These are phyloP conservation scores for Horisme vitalbata DNA, from an alignment of 2,888 invertebrate species.

Conservation along the genomic window DNA sequence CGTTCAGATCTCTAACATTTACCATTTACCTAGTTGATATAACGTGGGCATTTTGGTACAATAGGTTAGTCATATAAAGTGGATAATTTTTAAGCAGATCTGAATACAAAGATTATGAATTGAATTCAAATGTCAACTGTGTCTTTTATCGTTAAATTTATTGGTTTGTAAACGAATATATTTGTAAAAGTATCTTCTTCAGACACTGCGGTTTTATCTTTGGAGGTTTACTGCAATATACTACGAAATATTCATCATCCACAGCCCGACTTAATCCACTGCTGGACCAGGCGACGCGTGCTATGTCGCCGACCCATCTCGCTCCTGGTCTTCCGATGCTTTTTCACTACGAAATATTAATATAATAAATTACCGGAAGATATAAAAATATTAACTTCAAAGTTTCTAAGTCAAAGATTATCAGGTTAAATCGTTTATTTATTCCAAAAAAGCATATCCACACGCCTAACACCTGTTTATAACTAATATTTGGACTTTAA, in stretches of 20 bases:
- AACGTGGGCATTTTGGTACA: constrained; percentile 32
- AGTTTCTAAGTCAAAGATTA: constrained; percentile 7
- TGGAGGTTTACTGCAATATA: too few relatives aligned
- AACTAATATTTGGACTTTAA: constrained; percentile 29
- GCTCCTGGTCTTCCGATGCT: too few relatives aligned
- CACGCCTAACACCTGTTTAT: constrained; percentile 30
- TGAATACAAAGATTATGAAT: constrained; percentile 13
- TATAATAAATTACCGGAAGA: background rate
- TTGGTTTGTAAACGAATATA: background rate
- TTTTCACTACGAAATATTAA: too few relatives aligned
- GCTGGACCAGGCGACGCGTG: too few relatives aligned
- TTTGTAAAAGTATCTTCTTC: too few relatives aligned
- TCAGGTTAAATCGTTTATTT: constrained; percentile 1
- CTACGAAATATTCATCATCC: too few relatives aligned
- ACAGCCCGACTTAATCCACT: too few relatives aligned
- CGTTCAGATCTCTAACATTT: background rate
- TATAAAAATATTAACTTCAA: background rate
- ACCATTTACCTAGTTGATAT: constrained; percentile 5
- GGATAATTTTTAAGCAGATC: constrained; percentile 18
- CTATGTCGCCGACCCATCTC: too few relatives aligned
- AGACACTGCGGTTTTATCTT: too few relatives aligned
- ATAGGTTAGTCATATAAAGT: constrained; percentile 18
- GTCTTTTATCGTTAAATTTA: constrained; percentile 1
- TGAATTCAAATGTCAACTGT: background rate
- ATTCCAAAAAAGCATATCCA: constrained; percentile 20